Evolutionary conservation across 2,888 invertebrate genomes (phyloP), one percentile per base, ranked within the genome.

Genomic region (Dicyrtoma fusca): DNA sequence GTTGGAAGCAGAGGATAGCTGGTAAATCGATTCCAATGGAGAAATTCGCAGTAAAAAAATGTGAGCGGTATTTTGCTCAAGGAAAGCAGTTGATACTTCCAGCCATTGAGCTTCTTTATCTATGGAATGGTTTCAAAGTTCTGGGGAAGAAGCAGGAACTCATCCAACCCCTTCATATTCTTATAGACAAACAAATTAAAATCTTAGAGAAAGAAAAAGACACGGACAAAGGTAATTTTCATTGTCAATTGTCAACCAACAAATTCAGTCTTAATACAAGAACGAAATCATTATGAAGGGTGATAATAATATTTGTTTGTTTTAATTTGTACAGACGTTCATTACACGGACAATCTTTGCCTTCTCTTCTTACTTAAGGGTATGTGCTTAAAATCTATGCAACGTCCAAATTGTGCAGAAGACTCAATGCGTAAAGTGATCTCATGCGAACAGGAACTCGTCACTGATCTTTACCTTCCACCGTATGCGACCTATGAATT

Each of bases 11-110:
- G 82, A 88, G 92, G 72, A 93, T 97, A 70, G 96, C 97, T 42
- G 97, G 98, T 0, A 97, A 97, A 85, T 97, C 97, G 0, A 85
- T 98, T 77, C 97, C 98, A 1, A 91, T 97, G 89, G 97, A 98
- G 84, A 98, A 98, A 84, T 97, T 97, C 84, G 91, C 92, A 59
- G 88, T 93, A n/a, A 91, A 90, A 82, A 93, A 94, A 80, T 88
- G 94, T 57, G 88, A 89, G 77, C 88, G 95, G 65, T 97, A 89
- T 84, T 87, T 88, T 75, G 87, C 87, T 47, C 94, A 95, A 83
- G 88, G 89, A 65, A 87, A 89, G 66, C 86, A 85, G 51, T 86
- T 98, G 25, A 84, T 91, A 5, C 86, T 97, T 79, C 96, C 97
- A 0, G 90, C 90, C 21, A 86, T 94, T 77, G 97, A 97, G 84